Conservation (phyloP, 2,113 vertebrate genomes). For the Peromyscus maniculatus region DNA sequence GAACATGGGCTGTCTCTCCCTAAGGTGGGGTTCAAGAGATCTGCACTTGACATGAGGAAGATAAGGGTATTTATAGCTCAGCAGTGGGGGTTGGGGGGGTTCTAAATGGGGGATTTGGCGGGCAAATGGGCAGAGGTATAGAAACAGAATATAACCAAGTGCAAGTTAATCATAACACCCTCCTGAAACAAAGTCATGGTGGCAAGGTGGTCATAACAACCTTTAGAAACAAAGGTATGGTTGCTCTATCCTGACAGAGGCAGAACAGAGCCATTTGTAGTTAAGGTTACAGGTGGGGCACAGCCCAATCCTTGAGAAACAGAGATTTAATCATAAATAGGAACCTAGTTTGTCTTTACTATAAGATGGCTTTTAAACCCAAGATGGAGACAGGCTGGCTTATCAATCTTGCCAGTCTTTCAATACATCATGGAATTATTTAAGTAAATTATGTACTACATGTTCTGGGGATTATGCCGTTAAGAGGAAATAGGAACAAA, state of each 20-base stretch:
- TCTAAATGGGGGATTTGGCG: neutral
- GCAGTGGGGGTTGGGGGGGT: neutral
- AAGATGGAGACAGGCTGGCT: neutral
- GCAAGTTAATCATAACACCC: neutral
- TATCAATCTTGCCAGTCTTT: neutral
- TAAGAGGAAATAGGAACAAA: constrained; percentile 29
- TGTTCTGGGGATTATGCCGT: neutral
- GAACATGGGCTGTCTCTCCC: neutral
- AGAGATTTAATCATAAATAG: neutral
- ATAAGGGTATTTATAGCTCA: neutral
- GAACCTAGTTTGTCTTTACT: neutral
- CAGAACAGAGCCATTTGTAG: neutral
- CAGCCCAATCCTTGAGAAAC: neutral
- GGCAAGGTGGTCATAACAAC: neutral
- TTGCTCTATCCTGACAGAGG: no score
- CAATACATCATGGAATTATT: constrained; percentile 7
- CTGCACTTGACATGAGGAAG: neutral
- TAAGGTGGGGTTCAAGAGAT: no score
- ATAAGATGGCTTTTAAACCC: neutral
- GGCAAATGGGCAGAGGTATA: neutral
- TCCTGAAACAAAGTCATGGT: neutral
- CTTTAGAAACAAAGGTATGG: neutral
- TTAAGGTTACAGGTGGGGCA: neutral
- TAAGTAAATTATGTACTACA: neutral
- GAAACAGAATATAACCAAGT: neutral